Conservation (phyloP, 37 sponge, comb jelly and placozoan genomes). For the Corticium candelabrum region DNA sequence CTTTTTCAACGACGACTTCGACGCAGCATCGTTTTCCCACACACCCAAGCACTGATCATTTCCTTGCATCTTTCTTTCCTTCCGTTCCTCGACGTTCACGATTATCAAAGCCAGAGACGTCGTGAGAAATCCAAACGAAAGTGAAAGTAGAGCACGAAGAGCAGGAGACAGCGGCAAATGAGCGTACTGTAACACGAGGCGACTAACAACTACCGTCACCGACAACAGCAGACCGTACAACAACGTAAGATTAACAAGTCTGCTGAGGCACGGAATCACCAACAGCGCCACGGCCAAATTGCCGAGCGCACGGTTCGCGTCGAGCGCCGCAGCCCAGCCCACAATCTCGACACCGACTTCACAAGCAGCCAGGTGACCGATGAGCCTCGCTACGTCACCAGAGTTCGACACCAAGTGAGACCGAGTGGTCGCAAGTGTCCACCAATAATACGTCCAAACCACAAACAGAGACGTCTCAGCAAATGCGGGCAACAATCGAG, state of each 20-base stretch:
- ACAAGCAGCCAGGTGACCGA: too few relatives aligned
- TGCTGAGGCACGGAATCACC: not conserved
- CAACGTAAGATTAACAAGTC: not conserved
- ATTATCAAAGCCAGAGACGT: not conserved
- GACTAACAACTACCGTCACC: not conserved
- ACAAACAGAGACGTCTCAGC: not conserved
- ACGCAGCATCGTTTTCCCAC: too few relatives aligned
- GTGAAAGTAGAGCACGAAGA: not conserved
- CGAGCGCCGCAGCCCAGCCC: not conserved
- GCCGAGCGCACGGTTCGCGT: not conserved
- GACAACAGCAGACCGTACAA: not conserved
- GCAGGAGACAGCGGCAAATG: conserved; percentile 3
- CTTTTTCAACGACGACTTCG: too few relatives aligned
- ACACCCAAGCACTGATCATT: not conserved
- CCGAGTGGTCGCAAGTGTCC: not conserved
- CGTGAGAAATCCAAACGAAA: not conserved
- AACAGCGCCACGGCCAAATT: not conserved
- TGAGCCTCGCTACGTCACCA: not conserved
- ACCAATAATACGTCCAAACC: not conserved
- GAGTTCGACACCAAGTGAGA: not conserved
- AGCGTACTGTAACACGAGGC: too few relatives aligned
- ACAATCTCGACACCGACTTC: not conserved
- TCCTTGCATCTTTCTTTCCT: not conserved
- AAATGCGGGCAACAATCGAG: too few relatives aligned
- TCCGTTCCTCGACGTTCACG: not conserved